Base-by-base conservation (phyloP, 2,797 vertebrate genomes). In the Takifugu ocellatus region DNA sequence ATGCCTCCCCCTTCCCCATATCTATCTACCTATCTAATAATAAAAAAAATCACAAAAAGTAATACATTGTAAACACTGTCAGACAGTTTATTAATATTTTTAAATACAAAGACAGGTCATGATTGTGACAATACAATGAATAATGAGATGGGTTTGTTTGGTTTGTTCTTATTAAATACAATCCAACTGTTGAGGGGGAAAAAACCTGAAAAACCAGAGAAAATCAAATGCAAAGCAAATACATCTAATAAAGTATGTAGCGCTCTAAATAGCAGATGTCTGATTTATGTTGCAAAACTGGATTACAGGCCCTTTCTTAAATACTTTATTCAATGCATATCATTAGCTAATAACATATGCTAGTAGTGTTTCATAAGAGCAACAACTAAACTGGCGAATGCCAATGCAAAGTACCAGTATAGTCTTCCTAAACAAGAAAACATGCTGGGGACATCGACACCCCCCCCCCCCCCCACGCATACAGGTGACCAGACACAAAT, bases 91-190 rank as follows among this genome's bases (percentile, higher is more conserved):
- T 39, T 39, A 2, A 14, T 39, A 39, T 39, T 39, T 4, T 7
- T 1, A 33, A 51, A 46, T 46, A 17, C 57, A 21, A 43, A 48
- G 5, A 29, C 27, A 36, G 21, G 46, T 58, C 16, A 63, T 59
- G 12, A 65, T 53, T 25, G 49, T n/a, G 46, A 65, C 56, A 39
- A 25, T 21, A 9, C 3, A 16, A 33, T 26, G 36, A 8, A 65
- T 63, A 11, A 27, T 24, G 5, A 55, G 54, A n/a, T 47, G 16
- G 6, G 27, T 75, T 82, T 74, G 63, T 70, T 79, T 54, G 2
- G 52, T 12, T 25, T 7, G 17, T n/a, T 61, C 11, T 25, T 61
- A 66, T 63, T 2, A 60, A 70, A 66, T 45, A 39, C 27, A 63
- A 46, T 49, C 63, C 5, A 73, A 51, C 42, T 1, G 25, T 11